phyloP scores from a whole-genome alignment of 2,888 invertebrate species.

The Blastobasis lacticolella region DNA sequence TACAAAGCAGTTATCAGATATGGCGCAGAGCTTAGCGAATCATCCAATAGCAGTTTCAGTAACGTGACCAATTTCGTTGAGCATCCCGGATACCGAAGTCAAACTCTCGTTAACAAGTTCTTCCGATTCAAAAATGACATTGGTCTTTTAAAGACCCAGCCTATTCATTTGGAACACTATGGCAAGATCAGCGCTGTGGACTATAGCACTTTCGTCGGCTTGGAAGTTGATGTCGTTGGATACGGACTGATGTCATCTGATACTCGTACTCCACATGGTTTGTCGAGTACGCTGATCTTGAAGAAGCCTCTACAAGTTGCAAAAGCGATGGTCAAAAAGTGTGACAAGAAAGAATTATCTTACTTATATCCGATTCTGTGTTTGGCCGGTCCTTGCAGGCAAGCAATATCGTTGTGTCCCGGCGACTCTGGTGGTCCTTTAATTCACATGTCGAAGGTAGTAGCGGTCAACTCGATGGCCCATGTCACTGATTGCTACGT shows the following conservation, averaged over 20 bases:
- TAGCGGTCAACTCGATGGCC: constrained; percentile 3
- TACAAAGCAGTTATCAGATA: constrained; percentile 4
- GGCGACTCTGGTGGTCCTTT: constrained; percentile 6
- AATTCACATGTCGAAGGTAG: constrained; percentile 4
- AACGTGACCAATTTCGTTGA: not conserved
- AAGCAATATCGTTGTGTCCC: not conserved
- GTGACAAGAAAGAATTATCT: not conserved
- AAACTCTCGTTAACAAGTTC: not conserved
- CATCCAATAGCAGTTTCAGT: constrained; percentile 1
- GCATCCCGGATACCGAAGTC: not conserved
- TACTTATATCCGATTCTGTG: constrained; percentile 4
- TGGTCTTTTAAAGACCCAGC: constrained; percentile 2
- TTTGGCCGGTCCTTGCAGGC: constrained; percentile 1
- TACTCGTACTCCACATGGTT: too few species aligned
- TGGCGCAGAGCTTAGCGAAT: not conserved
- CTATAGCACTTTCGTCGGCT: constrained; percentile 1
- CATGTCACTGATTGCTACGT: not conserved
- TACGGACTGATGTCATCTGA: not conserved
- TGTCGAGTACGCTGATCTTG: not conserved
- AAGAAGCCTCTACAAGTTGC: constrained; percentile 4
- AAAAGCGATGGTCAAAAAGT: not conserved
- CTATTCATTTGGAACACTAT: constrained; percentile 2
- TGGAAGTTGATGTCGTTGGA: not conserved
- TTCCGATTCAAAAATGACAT: constrained; percentile 1
- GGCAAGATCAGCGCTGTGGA: not conserved